Conservation (phyloP, 2,113 vertebrate species). For the Menura novaehollandiae region DNA sequence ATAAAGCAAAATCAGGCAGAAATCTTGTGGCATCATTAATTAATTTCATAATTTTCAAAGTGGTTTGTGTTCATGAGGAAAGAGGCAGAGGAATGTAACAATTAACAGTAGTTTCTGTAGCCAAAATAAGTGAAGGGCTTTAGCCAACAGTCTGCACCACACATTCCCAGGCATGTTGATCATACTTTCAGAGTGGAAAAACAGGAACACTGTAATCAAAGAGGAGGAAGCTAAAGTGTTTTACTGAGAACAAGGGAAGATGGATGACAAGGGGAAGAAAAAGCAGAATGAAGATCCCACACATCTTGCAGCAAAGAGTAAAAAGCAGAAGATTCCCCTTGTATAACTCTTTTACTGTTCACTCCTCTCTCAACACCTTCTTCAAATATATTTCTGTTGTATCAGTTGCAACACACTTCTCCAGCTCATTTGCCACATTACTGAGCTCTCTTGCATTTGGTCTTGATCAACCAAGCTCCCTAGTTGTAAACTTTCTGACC, state of each 20-base stretch:
- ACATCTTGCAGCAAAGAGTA: background rate
- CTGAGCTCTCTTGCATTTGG: background rate
- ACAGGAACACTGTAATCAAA: background rate
- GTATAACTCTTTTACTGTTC: background rate
- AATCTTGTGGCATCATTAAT: conserved; percentile 4
- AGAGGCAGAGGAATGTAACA: background rate
- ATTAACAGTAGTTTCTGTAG: conserved; percentile 14
- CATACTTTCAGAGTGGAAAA: background rate
- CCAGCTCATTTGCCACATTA: background rate
- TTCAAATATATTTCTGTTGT: background rate
- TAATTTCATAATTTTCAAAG: conserved; percentile 31
- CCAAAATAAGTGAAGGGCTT: conserved; percentile 15
- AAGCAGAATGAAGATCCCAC: background rate
- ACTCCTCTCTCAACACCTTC: background rate
- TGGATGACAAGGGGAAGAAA: background rate
- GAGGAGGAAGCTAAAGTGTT: background rate
- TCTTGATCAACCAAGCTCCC: background rate
- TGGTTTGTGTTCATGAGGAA: background rate
- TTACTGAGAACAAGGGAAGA: background rate
- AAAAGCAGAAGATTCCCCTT: background rate
- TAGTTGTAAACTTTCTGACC: background rate
- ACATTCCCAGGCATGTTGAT: conserved; percentile 12
- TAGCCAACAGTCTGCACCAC: background rate
- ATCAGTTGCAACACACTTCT: background rate
- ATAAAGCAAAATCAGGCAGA: conserved; percentile 11